Base-by-base conservation (phyloP, 2,888 invertebrate genomes). In the Allygus modestus region DNA sequence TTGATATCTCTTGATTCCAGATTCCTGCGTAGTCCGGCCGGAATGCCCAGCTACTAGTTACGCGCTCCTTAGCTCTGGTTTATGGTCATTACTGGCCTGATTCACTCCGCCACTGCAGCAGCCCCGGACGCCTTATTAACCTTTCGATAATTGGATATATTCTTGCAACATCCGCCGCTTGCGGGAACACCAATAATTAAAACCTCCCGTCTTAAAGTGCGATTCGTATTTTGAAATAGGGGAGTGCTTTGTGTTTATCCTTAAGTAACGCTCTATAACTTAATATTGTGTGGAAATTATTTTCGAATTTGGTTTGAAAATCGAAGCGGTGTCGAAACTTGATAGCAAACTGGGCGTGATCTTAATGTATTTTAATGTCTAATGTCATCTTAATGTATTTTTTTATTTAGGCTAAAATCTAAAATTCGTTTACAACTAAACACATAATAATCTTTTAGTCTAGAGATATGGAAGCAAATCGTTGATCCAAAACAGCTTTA, bases 71-170 rank as follows among this genome's bases (percentile, higher is more conserved):
- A 23, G 51, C 28, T 28, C 77, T 51, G 51, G 46, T 77, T 77
- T 77, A 77, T 77, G 77, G 46, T 46, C 77, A 46, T 77, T 51
- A 77, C 41, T 51, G 51, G 43, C 20, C 51, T 23, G 77, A 26
- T 77, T 51, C 51, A 26, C 77, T 77, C 77, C 28, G 51, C 46
- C 77, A 46, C 77, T 28, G 51, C 31, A 0, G 43, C 77, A 1
- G 26, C 46, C 28, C 15, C 51, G 11, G 37, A 4, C 46, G 51
- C 77, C 77, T 77, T 77, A 77, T 77, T 77, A 77, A 77, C 77
- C 77, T 77, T 77, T 77, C 26, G 46, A 77, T 77, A 77, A 77
- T 77, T 77, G 77, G 77, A 46, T 51, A 77, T 77, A 77, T 43
- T 77, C 51, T 77, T 73, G 73, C 73, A 73, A 43, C 43, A 43